These are phyloP conservation scores for Hipposideros armiger DNA, from an alignment of 2,113 vertebrate genomes.

Conservation along the genomic window DNA sequence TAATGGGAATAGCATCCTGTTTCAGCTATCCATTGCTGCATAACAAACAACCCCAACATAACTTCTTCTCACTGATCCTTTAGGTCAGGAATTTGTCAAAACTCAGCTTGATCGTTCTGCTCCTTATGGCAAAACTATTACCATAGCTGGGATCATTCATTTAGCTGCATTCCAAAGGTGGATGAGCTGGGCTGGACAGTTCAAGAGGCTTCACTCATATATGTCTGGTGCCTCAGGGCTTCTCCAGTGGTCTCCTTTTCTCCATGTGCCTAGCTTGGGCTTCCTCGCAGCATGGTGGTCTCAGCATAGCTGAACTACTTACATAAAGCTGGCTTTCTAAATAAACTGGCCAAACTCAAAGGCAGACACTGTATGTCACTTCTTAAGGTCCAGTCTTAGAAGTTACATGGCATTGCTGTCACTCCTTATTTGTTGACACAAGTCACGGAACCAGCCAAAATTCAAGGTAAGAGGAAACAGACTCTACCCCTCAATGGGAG, in stretches of 20 bases:
- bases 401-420: not conserved
- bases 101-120: not conserved
- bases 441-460: conserved; percentile 26
- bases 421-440: not conserved
- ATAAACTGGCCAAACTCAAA: not conserved
- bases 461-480: not conserved
- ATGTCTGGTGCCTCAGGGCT: not conserved
- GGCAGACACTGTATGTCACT: not conserved
- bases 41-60: not conserved
- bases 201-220: not conserved
- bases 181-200: not conserved
- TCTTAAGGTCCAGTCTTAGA: not conserved
- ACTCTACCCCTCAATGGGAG: not conserved
- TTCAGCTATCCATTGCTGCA: not conserved
- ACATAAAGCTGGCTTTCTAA: not conserved
- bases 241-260: not conserved
- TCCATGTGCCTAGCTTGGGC: not conserved
- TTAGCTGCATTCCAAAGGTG: not conserved
- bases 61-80: not conserved
- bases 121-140: not conserved
- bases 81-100: not conserved
- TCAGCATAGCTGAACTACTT: not conserved
- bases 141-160: not conserved
- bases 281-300: not conserved
- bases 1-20: not conserved